Evolutionary conservation across 2,888 invertebrate species (phyloP).

Genomic region (Aphidius colemani): DNA sequence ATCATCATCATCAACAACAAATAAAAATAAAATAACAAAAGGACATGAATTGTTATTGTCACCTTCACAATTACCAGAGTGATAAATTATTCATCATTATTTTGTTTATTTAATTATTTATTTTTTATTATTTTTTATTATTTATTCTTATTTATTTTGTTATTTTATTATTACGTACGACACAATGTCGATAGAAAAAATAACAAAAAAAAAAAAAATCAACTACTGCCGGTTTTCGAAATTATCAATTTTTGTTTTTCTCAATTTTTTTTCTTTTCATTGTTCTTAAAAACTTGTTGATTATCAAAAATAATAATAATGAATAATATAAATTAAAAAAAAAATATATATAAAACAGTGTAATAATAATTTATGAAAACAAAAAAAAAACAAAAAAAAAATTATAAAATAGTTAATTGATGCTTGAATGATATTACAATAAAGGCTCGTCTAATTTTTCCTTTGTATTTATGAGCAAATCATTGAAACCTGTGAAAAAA

Average conservation of each 20-base stretch:
- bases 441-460: conserved; percentile 47
- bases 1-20: conserved; percentile 31
- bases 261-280: conserved; percentile 9
- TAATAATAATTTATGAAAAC: neutral
- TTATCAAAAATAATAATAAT: conserved; percentile 13
- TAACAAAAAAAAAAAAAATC: conserved; percentile 20
- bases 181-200: conserved; percentile 15
- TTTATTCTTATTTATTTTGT: too few species aligned
- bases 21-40: conserved; percentile 30
- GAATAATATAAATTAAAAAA: neutral
- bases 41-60: conserved; percentile 53
- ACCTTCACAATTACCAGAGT: conserved; percentile 53
- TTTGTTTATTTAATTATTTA: conserved; percentile 4
- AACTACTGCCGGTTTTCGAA: conserved; percentile 49
- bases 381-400: conserved; percentile 26
- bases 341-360: conserved; percentile 12
- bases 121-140: too few species aligned
- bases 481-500: too few species aligned
- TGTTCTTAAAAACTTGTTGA: conserved; percentile 19
- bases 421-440: conserved; percentile 40
- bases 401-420: conserved; percentile 39
- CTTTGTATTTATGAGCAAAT: conserved; percentile 23
- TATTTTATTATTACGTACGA: neutral
- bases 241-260: conserved; percentile 17
- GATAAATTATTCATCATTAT: conserved; percentile 28